A percentile compares a stretch with the other conserved stretches of the same genome.
These are phyloP conservation scores for Schizotus pectinicornis DNA, from an alignment of 2,888 invertebrate genomes.

Conservation along the genomic window DNA sequence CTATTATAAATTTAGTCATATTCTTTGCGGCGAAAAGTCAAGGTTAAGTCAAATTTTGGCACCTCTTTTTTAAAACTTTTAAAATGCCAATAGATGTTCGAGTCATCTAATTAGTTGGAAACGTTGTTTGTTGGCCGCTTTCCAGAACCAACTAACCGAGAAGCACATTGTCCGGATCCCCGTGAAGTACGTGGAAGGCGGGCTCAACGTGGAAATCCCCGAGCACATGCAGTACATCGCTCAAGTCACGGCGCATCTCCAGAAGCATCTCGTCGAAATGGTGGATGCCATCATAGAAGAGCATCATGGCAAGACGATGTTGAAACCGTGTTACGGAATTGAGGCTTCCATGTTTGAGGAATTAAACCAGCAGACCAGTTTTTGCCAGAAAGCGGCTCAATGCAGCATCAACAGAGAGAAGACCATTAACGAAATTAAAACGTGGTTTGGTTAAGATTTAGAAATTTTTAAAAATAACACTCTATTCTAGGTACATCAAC, in stretches of 20 bases:
- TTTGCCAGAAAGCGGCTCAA: conserved; percentile 74
- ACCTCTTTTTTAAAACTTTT: too few species aligned
- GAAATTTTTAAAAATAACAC: conserved; percentile 1
- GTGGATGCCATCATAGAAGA: conserved; percentile 74
- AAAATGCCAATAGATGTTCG: too few species aligned
- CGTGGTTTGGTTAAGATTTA: conserved; percentile 59
- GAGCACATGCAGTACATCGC: conserved; percentile 70
- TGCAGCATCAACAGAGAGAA: conserved; percentile 74
- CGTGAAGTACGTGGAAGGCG: conserved; percentile 61
- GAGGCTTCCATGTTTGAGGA: conserved; percentile 70
- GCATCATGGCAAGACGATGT: conserved; percentile 64
- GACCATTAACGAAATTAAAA: conserved; percentile 70
- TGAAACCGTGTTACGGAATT: conserved; percentile 68
- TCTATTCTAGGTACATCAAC: conserved; percentile 66
- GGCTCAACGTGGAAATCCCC: conserved; percentile 60
- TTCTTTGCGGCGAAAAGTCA: too few species aligned
- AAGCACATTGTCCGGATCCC: conserved; percentile 73
- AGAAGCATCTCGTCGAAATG: conserved; percentile 70
- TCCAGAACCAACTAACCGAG: conserved; percentile 72
- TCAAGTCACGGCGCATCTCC: conserved; percentile 69
- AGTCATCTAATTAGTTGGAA: background rate
- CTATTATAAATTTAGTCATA: too few species aligned
- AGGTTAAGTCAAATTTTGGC: too few species aligned
- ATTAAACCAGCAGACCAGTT: conserved; percentile 72
- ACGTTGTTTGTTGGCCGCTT: conserved; percentile 25